A percentile compares a stretch with the other conserved stretches of the same genome.
Conservation (phyloP, 2,797 vertebrate species). For the Aratinga solstitialis region DNA sequence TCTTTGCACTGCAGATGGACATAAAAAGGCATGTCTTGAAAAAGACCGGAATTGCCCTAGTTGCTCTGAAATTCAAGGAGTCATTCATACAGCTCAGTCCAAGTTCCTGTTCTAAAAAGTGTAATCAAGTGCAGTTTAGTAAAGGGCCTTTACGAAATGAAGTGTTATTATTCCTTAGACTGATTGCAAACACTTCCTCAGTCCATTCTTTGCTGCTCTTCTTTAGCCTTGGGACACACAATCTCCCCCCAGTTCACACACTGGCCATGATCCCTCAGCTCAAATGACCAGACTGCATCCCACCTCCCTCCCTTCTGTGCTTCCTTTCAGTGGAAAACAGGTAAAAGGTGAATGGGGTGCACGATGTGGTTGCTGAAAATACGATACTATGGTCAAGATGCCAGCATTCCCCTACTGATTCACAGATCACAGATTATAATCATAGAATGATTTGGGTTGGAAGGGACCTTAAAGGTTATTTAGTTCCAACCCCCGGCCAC, state of each 20-base stretch:
- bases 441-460: not conserved
- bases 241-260: not conserved
- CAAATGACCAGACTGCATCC: accelerated
- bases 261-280: not conserved
- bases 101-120: not conserved
- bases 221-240: not conserved
- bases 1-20: not conserved
- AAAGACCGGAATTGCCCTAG: not conserved
- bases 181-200: not conserved
- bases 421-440: not conserved
- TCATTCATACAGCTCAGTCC: not conserved
- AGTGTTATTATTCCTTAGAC: not conserved
- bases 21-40: not conserved
- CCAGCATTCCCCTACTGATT: not conserved
- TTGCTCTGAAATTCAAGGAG: not conserved
- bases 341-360: not conserved
- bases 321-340: not conserved
- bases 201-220: not conserved
- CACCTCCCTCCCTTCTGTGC: not conserved
- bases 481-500: not conserved
- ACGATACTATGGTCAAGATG: accelerated
- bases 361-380: not conserved
- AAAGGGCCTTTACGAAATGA: not conserved
- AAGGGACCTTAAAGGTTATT: not conserved
- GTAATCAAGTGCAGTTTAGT: not conserved